Conservation (phyloP, 2,888 invertebrate species). For the Stramonita haemastoma region DNA sequence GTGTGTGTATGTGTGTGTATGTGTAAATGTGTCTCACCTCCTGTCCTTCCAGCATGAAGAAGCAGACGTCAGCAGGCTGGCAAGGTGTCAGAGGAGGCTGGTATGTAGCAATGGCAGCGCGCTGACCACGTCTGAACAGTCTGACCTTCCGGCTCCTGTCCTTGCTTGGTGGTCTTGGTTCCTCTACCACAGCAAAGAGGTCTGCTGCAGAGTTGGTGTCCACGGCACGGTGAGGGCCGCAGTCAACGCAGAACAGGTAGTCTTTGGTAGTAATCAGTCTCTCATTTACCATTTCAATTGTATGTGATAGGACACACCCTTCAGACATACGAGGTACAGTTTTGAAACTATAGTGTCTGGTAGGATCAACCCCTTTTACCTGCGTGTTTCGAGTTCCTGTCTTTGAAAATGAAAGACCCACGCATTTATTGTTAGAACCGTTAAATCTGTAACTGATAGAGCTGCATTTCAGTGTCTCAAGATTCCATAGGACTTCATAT, state of each 20-base stretch:
- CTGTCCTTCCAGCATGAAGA: conserved; percentile 15
- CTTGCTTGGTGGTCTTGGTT: background rate
- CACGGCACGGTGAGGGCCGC: background rate
- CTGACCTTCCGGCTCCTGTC: background rate
- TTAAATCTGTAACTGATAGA: background rate
- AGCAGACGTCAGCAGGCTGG: conserved; percentile 29
- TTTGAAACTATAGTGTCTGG: background rate
- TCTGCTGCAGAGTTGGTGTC: background rate
- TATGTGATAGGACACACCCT: background rate
- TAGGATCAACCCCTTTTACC: background rate
- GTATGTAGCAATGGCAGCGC: background rate
- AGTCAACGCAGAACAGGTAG: background rate
- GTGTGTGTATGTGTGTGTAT: background rate
- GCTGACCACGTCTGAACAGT: background rate
- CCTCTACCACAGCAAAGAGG: background rate
- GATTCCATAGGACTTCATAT: background rate
- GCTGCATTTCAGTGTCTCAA: background rate
- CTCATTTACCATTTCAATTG: no score
- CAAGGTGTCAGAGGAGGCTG: background rate
- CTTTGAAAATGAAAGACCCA: background rate
- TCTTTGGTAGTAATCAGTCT: no score
- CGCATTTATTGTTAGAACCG: no score
- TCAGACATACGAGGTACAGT: background rate
- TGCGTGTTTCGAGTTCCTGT: background rate
- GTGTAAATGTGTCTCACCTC: background rate